Base-by-base conservation (phyloP, 2,888 invertebrate genomes). In the Parnassius apollo region DNA sequence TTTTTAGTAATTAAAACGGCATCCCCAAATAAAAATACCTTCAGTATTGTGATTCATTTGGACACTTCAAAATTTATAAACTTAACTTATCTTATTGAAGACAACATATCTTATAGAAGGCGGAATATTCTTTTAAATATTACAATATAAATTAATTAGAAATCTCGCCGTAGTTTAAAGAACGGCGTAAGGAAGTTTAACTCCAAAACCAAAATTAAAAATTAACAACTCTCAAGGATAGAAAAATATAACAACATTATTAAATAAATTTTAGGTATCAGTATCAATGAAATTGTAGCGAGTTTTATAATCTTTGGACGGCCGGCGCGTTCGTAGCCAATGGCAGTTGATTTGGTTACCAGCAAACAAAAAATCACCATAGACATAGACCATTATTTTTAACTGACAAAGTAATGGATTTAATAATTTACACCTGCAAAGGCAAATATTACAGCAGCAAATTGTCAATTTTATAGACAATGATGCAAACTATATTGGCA, bases 121-220 rank as follows among this genome's bases (percentile, higher is more conserved):
- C 57, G 52, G 57, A 52, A 57, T 4, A 52, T 52, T 46, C 9
- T 46, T 11, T 52, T 50, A 50, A 13, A 11, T 35, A 49, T 46
- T n/a, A 46, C 46, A 22, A 25, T 25, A 50, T 42, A 42, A 53
- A 2, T 13, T 45, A 50, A 44, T 50, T 35, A 46, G 10, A 49
- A 52, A 61, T 11, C 51, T 42, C 51, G 35, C 56, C 48, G 42
- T 52, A n/a, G 18, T 42, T 12, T 57, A 12, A 44, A 59, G 64
- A 60, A 64, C 60, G 60, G 64, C 57, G 59, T 62, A 12, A 54
- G 56, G 52, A 49, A 57, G n/a, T 35, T 48, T 55, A 35, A 42
- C 50, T 49, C 9, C 13, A 12, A n/a, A 48, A 48, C 8, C 48
- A 35, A 59, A 22, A 42, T 50, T 57, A 13, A 50, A 61, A 54